Percentiles rank a stretch among this genome's conserved stretches.
These are phyloP conservation scores for Aldrovandia affinis DNA, from an alignment of 2,797 vertebrate species.

Conservation along the genomic window DNA sequence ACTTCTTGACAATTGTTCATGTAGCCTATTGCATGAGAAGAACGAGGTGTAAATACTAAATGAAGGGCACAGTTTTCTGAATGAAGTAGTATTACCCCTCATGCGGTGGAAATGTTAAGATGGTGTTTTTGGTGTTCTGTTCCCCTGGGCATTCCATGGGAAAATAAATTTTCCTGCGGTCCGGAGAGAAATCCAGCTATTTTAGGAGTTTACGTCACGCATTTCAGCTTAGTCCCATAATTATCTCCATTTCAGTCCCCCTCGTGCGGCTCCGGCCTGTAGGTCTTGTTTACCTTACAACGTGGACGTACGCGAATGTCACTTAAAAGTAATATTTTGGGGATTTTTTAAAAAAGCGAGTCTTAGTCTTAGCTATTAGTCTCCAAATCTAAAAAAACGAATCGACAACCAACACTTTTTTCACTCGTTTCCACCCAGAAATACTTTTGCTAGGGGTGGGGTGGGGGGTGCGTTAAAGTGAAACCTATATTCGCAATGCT, in stretches of 20 bases:
- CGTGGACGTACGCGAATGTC: background rate
- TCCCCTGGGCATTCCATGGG: constrained; percentile 72
- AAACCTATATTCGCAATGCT: background rate
- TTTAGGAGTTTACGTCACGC: constrained; percentile 72
- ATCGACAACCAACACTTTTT: background rate
- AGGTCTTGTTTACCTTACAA: constrained; percentile 7
- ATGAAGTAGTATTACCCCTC: constrained; percentile 28
- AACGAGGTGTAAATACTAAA: background rate
- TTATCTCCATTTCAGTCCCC: constrained; percentile 44
- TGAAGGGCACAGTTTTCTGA: constrained; percentile 26
- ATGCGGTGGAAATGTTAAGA: constrained; percentile 36
- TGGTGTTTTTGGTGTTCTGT: constrained; percentile 43
- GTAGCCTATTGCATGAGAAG: background rate
- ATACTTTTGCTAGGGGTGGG: background rate
- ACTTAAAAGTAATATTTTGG: background rate
- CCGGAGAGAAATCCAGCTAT: constrained; percentile 70
- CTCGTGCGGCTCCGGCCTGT: background rate
- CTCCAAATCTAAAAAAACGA: background rate
- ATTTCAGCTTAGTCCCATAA: constrained; percentile 65
- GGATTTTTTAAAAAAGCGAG: background rate
- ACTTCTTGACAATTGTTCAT: background rate
- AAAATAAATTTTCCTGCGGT: constrained; percentile 68
- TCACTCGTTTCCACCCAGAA: background rate
- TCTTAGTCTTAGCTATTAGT: background rate
- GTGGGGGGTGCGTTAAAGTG: too few species aligned